Conservation (phyloP, 2,888 invertebrate genomes). For the Acrobasis suavella region DNA sequence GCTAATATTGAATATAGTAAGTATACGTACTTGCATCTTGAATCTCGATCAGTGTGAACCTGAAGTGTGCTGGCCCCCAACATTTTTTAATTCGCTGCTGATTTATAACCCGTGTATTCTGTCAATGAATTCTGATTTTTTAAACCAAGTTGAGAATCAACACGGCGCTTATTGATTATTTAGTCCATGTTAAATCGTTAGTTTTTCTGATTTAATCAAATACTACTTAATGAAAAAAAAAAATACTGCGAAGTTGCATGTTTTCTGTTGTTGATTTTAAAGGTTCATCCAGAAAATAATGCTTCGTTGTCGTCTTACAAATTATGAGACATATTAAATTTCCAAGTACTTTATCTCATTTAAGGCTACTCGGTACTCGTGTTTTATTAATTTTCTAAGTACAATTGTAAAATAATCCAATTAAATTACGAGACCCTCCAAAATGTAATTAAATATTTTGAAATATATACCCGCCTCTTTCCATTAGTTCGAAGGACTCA, state of each 20-base stretch:
- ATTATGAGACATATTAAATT: not conserved
- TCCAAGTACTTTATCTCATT: not conserved
- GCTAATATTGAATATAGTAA: too few relatives aligned
- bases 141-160: not conserved
- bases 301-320: not conserved
- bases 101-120: slow-evolving; percentile 17
- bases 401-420: slow-evolving; percentile 23
- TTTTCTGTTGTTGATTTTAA: too few relatives aligned
- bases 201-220: too few relatives aligned
- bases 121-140: slow-evolving; percentile 10
- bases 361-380: not conserved
- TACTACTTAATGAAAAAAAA: too few relatives aligned
- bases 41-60: not conserved
- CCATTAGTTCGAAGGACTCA: slow-evolving; percentile 39
- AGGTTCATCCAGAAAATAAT: too few relatives aligned
- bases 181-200: not conserved
- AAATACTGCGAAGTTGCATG: too few relatives aligned
- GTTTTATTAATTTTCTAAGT: slow-evolving; percentile 5
- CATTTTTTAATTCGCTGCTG: slow-evolving; percentile 5
- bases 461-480: slow-evolving; percentile 40
- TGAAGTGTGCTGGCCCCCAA: not conserved
- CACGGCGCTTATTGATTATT: not conserved
- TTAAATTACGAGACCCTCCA: slow-evolving; percentile 39
- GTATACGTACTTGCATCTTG: too few relatives aligned
- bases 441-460: slow-evolving; percentile 45